Evolutionary conservation across 64 coral and sea anemone species (phyloP), one percentile per base, ranked within the genome.

Genomic region (Platygyra sinensis): DNA sequence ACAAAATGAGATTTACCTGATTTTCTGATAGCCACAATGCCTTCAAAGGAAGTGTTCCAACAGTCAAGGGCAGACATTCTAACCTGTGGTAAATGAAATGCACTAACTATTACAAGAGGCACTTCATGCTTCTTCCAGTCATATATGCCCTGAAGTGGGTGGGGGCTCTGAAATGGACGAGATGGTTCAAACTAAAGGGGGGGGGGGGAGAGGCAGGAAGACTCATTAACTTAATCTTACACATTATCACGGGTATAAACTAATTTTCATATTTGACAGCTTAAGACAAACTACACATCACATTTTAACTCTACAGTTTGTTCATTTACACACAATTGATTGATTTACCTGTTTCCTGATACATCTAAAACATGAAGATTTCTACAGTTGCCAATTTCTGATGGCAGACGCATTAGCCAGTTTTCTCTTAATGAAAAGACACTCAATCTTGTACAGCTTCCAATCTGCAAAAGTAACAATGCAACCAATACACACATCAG

Each of bases 11-110:
- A 25, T 72, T 64, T 91, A 99, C 97, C 91, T 99, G 97, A 76
- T 99, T 99, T 82, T 99, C 97, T 30, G 97, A 99, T 16, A 99
- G 72, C 97, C 97, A 99, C 8, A 99, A 80, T 29, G 97, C 97
- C 55, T 94, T 99, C 16, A 99, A 83, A 3, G 97, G 94, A 19
- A 99, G 61, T 8, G 97, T 89, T 64, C 97, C 97, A 87, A 99
- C 86, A 30, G 94, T 93, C 16, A 99, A 86, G 22, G 97, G 97
- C 57, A 99, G 89, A 79, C 91, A 96, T 78, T 99, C 97, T 5
- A 99, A 89, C 89, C 97, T 99, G 20, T 28, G 80, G 50, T 62
- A 30, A 27, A 22, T 5, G 20, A 18, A 5, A 22, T n/a, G n/a
- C 2, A 22, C 8, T 11, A 55, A 46, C 16, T 13, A 55, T 78